These are phyloP conservation scores for Xiphydria camelus DNA, from an alignment of 2,888 invertebrate genomes.

Conservation along the genomic window DNA sequence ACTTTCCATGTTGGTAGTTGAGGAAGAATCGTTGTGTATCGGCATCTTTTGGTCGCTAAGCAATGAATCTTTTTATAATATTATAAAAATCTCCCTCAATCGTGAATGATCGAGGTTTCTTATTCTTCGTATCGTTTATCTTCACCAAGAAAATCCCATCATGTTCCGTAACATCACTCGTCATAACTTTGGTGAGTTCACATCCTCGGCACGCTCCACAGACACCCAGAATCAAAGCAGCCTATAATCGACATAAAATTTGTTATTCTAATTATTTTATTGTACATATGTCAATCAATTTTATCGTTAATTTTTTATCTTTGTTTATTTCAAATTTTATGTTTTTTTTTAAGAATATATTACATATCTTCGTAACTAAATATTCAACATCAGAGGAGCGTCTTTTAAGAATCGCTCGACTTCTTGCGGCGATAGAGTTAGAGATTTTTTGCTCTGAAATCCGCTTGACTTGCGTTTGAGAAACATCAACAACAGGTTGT, in stretches of 20 bases:
- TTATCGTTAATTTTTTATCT: not conserved
- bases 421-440: constrained; percentile 32
- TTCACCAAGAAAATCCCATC: not conserved
- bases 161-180: not conserved
- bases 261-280: constrained; percentile 4
- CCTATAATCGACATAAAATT: not conserved
- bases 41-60: not conserved
- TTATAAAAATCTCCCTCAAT: not conserved
- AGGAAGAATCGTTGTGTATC: not conserved
- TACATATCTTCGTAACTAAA: constrained; percentile 30
- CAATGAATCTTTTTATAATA: not conserved
- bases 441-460: constrained; percentile 37
- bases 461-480: constrained; percentile 36
- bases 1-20: not conserved
- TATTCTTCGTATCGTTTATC: not conserved
- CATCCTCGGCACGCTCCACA: constrained; percentile 1
- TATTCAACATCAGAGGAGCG: constrained; percentile 32
- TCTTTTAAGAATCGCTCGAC: constrained; percentile 30
- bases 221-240: constrained; percentile 3
- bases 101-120: not conserved
- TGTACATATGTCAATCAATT: no score
- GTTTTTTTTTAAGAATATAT: not conserved
- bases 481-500: constrained; percentile 25
- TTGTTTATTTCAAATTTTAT: not conserved
- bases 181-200: not conserved